phyloP scores from a whole-genome alignment of 2,888 invertebrate genomes.

The Eristalis arbustorum region DNA sequence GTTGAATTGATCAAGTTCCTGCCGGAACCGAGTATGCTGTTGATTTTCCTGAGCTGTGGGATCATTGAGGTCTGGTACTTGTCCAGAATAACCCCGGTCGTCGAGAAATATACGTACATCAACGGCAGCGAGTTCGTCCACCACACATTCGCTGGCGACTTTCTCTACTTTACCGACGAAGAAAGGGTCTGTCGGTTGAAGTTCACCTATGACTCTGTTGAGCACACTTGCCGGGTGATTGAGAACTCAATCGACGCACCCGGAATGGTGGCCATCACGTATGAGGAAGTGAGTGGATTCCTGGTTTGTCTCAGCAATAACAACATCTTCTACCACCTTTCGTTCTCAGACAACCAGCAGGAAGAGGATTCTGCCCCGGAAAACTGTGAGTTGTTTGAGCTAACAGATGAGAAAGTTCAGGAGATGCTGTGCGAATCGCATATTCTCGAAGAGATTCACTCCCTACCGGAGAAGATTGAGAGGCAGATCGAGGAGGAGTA shows the following conservation, averaged over 20 bases:
- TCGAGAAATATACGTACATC: constrained; percentile 74
- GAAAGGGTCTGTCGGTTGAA: constrained; percentile 74
- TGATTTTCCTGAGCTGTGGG: constrained; percentile 76
- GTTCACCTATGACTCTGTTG: constrained; percentile 72
- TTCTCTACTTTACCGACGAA: constrained; percentile 76
- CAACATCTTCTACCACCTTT: constrained; percentile 77
- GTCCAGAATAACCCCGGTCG: constrained; percentile 71
- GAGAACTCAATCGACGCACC: constrained; percentile 73
- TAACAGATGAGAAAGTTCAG: constrained; percentile 72
- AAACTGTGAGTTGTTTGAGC: constrained; percentile 68
- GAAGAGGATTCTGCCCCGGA: constrained; percentile 42
- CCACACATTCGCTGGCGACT: constrained; percentile 73
- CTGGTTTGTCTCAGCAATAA: constrained; percentile 78
- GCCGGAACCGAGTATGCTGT: constrained; percentile 72
- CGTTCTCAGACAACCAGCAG: constrained; percentile 56
- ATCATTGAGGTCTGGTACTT: constrained; percentile 77
- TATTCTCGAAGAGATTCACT: constrained; percentile 71
- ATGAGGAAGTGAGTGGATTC: constrained; percentile 74
- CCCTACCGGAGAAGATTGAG: constrained; percentile 72
- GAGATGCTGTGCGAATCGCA: constrained; percentile 71
- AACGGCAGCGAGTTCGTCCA: constrained; percentile 74
- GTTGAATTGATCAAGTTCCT: constrained; percentile 74
- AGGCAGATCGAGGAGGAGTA: constrained; percentile 74
- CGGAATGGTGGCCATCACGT: constrained; percentile 77
- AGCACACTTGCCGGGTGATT: constrained; percentile 73